Evolutionary conservation across 2,797 vertebrate species (phyloP), one percentile per base, ranked within the genome.

Genomic region (Hypotaenidia okinawae): DNA sequence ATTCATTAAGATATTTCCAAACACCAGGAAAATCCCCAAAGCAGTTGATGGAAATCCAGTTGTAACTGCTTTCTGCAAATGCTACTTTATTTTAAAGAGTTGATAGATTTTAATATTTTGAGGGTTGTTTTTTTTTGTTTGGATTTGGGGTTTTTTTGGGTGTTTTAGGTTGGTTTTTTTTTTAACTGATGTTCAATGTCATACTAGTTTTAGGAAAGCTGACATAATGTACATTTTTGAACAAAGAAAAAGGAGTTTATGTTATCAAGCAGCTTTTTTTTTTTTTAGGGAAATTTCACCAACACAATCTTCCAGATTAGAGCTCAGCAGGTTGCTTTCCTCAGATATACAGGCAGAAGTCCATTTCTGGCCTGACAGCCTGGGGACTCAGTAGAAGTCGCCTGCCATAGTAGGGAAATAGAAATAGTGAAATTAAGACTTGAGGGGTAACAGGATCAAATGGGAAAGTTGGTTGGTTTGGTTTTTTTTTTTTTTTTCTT

Each of bases 1-100:
- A 67, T 52, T 68, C 5, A 91, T 82, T 89, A 86, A 96, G 89
- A 63, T 92, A 84, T 93, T 94, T 90, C 68, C 55, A 91, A 91
- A 85, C 77, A 67, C 41, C 23, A 49, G 75, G 75, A 78, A 63
- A 73, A 59, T 78, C 28, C 35, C n/a, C 43, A 58, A 41, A 77
- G 78, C 58, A 79, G 63, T 13, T 76, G 61, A 82, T 59, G 67
- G 94, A 91, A 96, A 93, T 90, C 35, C 74, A 86, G 28, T 86
- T 93, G 61, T 83, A 79, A 75, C 9, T n/a, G 43, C 35, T 27
- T 84, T 21, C 4, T 16, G 9, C 6, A 78, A 84, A 55, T 54
- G 61, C 17, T 68, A 2, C 35, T 62, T 32, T 19, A 24, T 52
- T 69, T 58, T 30, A 16, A 54, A 76, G 45, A 90, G 33, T 75